These are phyloP conservation scores for Forpus xanthops DNA, from an alignment of 2,797 vertebrate species.

Conservation along the genomic window DNA sequence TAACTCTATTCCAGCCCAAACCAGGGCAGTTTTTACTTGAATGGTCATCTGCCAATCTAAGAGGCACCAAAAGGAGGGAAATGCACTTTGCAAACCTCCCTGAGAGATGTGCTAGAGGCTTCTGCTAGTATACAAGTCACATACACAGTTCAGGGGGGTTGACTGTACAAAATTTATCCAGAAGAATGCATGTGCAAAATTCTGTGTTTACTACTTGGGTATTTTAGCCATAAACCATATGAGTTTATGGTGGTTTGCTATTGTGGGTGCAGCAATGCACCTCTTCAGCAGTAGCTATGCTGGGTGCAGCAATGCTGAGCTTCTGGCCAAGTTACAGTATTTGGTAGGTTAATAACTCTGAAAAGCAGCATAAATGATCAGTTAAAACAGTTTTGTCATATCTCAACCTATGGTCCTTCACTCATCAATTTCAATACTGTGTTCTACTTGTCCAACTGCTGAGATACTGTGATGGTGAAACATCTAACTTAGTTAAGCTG, in stretches of 20 bases:
- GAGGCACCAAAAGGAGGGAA: background rate
- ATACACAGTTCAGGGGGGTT: background rate
- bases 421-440: background rate
- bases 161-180: background rate
- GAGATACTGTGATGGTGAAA: background rate
- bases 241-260: background rate
- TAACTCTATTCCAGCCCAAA: background rate
- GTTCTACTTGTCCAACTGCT: background rate
- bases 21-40: background rate
- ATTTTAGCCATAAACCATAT: background rate
- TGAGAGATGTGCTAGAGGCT: background rate
- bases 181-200: background rate
- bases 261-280: fast-evolving
- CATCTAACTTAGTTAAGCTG: background rate
- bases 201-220: background rate
- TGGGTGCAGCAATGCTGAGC: fast-evolving
- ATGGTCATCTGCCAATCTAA: background rate
- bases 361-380: background rate
- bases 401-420: background rate
- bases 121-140: background rate
- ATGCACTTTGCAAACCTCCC: background rate
- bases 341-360: background rate
- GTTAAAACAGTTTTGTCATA: background rate
- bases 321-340: background rate
- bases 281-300: background rate